These are phyloP conservation scores for Isaurus tuberculatus DNA, from an alignment of 92 coral and sea anemone genomes.

Conservation along the genomic window DNA sequence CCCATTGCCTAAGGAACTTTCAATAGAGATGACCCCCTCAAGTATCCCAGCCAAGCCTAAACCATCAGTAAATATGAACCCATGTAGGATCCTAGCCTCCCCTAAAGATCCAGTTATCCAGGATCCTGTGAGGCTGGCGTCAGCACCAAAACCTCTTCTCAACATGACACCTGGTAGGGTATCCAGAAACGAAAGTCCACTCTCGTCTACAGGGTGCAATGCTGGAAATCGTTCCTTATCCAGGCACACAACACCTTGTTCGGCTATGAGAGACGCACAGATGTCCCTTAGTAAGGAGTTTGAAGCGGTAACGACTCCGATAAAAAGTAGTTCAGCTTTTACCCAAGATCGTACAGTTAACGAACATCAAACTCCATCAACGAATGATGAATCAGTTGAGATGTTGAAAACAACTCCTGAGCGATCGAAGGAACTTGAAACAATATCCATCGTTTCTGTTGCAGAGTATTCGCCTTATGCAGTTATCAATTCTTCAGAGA, in stretches of 20 bases:
- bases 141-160: not conserved
- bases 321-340: not conserved
- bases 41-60: slow-evolving; percentile 8
- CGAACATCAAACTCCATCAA: not conserved
- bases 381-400: no score
- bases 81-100: not conserved
- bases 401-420: not conserved
- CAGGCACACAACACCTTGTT: not conserved
- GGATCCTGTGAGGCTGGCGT: not conserved
- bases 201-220: not conserved
- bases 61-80: slow-evolving; percentile 6
- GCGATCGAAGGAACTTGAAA: not conserved
- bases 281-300: slow-evolving; percentile 67
- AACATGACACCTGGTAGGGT: slow-evolving; percentile 23
- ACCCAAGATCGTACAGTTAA: not conserved
- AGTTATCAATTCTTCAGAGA: not conserved
- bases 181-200: not conserved
- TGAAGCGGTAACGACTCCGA: slow-evolving; percentile 54
- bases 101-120: not conserved
- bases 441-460: not conserved
- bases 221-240: not conserved
- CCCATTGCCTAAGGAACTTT: slow-evolving; percentile 35
- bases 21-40: slow-evolving; percentile 40
- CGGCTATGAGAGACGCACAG: slow-evolving; percentile 37
- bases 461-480: not conserved